phyloP scores from a whole-genome alignment of 2,888 invertebrate species.

The Creontiades dilutus region DNA sequence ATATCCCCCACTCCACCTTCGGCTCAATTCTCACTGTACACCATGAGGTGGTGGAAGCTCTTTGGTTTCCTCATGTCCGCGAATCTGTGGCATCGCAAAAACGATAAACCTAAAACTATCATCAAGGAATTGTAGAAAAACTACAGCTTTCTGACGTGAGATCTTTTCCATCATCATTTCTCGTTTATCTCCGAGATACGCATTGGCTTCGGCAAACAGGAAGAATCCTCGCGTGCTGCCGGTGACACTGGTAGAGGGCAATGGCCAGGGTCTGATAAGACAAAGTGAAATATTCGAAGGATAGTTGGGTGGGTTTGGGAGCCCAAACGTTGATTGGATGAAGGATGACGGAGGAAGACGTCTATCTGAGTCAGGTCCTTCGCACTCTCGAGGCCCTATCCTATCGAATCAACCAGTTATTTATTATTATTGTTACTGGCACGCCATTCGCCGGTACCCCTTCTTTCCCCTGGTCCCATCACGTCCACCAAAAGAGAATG shows the following conservation, averaged over 20 bases:
- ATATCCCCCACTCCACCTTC: too few species aligned
- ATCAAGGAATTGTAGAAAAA: too few species aligned
- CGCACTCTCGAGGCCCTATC: conserved; percentile 3
- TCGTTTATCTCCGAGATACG: too few species aligned
- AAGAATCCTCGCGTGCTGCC: conserved; percentile 1
- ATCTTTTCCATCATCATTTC: too few species aligned
- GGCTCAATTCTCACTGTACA: too few species aligned
- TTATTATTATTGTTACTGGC: conserved; percentile 51
- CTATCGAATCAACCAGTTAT: conserved; percentile 47
- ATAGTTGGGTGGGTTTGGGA: not conserved
- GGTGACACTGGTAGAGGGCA: conserved; percentile 49
- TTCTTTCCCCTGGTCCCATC: not conserved
- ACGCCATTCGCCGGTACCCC: conserved; percentile 2
- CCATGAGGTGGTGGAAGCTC: too few species aligned
- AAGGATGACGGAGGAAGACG: conserved; percentile 60
- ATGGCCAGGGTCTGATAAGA: conserved; percentile 42
- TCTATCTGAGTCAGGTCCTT: conserved; percentile 54
- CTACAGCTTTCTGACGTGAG: too few species aligned
- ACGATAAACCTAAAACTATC: too few species aligned
- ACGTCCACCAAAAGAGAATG: not conserved
- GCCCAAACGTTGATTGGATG: conserved; percentile 58
- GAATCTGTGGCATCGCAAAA: too few species aligned
- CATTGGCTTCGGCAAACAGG: not conserved
- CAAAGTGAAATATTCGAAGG: conserved; percentile 52
- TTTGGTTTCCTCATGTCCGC: too few species aligned